These are phyloP conservation scores for Nipponacmea schrenckii DNA, from an alignment of 2,888 invertebrate species.

Conservation along the genomic window DNA sequence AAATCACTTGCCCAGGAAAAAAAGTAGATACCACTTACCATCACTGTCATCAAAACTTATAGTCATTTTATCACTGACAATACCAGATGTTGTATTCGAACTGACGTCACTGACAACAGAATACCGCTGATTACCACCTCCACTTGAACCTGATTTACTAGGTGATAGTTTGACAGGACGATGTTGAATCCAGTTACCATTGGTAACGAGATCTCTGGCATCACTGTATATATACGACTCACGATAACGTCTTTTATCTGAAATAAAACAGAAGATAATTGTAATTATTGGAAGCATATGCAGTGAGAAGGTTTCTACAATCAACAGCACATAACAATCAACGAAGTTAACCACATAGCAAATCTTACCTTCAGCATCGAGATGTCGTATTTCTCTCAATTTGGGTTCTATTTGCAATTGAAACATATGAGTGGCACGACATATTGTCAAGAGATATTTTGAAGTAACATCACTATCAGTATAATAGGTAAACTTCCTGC, in stretches of 20 bases:
- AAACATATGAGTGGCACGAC: constrained; percentile 92
- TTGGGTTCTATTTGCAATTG: constrained; percentile 88
- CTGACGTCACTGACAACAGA: constrained; percentile 93
- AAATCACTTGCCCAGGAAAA: no score
- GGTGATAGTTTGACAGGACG: constrained; percentile 44
- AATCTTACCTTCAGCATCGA: constrained; percentile 80
- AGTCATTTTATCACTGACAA: constrained; percentile 93
- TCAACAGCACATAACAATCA: no score
- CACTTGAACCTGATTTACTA: constrained; percentile 38
- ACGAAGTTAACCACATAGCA: no score
- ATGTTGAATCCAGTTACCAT: constrained; percentile 47
- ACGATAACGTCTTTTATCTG: constrained; percentile 75
- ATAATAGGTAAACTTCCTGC: constrained; percentile 80
- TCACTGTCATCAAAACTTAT: constrained; percentile 87
- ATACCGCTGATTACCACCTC: constrained; percentile 73
- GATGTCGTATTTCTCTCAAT: constrained; percentile 82
- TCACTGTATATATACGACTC: constrained; percentile 79
- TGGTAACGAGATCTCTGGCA: constrained; percentile 60
- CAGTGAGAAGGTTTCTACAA: no score
- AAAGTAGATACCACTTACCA: constrained; percentile 45
- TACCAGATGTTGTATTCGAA: constrained; percentile 96
- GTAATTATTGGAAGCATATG: neutral
- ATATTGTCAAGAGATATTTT: constrained; percentile 86
- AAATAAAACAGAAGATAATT: constrained; percentile 10
- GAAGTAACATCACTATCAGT: constrained; percentile 94